Evolutionary conservation across 2,888 invertebrate genomes (phyloP), one percentile per base, ranked within the genome.

Genomic region (Acanthosepion lycidas): DNA sequence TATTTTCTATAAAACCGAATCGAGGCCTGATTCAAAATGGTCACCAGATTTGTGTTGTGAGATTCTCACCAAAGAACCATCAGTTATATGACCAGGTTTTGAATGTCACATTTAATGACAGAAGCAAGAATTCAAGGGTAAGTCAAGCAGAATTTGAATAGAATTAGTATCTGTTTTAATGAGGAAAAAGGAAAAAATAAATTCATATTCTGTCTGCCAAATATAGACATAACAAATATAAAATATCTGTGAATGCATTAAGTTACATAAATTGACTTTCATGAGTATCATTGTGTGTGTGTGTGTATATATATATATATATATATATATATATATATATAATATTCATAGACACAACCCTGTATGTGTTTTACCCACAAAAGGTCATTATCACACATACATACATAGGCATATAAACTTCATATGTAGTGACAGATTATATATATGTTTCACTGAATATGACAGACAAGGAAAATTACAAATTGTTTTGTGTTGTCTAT

Each of bases 41-140:
- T n/a, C 96, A 96, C 91, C 97, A 97, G 95, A 95, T 97, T 6
- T 97, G 97, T 95, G 96, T 97, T 0, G 96, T 97, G 78, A 97
- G 97, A 95, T 96, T 96, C 94, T 95, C 96, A 6, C 97, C 97
- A 23, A 96, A 95, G 20, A 96, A 96, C 59, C 96, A 97, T 92
- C 96, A 96, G 95, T 96, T 96, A 5, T 97, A 97, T 95, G 96
- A 96, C 95, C 96, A 97, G 94, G 95, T 96, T 49, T 94, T 97
- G 94, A 96, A 95, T 53, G 95, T 97, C 55, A 95, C 95, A 53
- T 96, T 97, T 42, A 97, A 97, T 94, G 97, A 97, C 94, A 96
- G 96, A 91, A 96, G 96, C n/a, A 97, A 97, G 95, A 96, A 97
- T 95, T 96, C 96, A 51, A 96, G 96, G 97, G 97, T 97, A 95